Evolutionary conservation across 2,888 invertebrate genomes (phyloP).

Genomic region (Thereva nobilitata): DNA sequence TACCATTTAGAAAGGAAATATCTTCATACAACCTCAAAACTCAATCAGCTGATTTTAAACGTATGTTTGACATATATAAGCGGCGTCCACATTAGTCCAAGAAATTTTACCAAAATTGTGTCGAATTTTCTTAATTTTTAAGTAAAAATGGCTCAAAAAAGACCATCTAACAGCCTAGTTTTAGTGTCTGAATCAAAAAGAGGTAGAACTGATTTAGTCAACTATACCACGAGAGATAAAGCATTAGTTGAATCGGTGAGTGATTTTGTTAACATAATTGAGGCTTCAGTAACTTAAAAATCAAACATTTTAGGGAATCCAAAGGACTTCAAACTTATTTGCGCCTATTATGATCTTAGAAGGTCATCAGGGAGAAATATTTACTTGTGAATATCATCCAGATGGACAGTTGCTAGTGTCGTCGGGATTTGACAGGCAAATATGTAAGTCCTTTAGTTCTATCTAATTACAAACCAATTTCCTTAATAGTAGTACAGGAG

Average conservation of each 20-base stretch:
- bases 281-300: background rate
- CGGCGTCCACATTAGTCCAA: background rate
- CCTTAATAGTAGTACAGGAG: too few species aligned
- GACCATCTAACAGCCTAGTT: constrained; percentile 49
- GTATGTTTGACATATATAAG: background rate
- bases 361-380: constrained; percentile 97
- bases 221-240: constrained; percentile 72
- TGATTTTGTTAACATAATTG: constrained; percentile 38
- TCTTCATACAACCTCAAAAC: too few species aligned
- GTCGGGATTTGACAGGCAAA: constrained; percentile 92
- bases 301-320: constrained; percentile 62
- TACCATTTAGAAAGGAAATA: too few species aligned
- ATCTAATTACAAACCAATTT: too few species aligned
- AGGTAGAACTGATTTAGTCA: constrained; percentile 72
- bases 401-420: constrained; percentile 94
- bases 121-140: background rate
- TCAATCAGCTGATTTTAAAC: background rate
- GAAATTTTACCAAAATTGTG: background rate
- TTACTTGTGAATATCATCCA: constrained; percentile 90
- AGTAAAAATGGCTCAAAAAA: constrained; percentile 52
- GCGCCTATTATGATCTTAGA: constrained; percentile 95
- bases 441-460: too few species aligned
- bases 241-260: constrained; percentile 75
- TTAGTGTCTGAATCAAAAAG: constrained; percentile 65
- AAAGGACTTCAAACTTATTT: constrained; percentile 83